Conservation (phyloP, 1,140 invertebrate genomes). For the Cyclina sinensis region DNA sequence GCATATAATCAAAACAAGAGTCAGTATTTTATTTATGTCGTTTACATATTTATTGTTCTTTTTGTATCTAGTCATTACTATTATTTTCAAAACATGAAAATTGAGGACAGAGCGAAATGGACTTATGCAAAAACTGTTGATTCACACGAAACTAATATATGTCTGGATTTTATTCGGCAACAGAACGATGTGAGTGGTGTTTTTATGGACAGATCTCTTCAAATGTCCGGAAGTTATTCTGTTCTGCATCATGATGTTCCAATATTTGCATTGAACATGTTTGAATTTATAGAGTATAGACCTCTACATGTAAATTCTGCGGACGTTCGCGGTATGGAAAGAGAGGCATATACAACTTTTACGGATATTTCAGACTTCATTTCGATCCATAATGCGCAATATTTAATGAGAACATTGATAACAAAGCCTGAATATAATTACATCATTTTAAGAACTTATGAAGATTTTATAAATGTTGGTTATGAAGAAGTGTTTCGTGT, state of each 20-base stretch:
- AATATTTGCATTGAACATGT: constrained; percentile 77
- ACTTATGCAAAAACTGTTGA: constrained; percentile 70
- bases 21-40: constrained; percentile 35
- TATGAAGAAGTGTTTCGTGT: constrained; percentile 76
- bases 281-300: constrained; percentile 82
- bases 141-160: constrained; percentile 78
- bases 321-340: not conserved
- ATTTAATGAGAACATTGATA: constrained; percentile 77
- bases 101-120: constrained; percentile 71
- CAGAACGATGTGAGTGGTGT: constrained; percentile 81
- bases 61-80: constrained; percentile 66
- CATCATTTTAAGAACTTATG: constrained; percentile 72
- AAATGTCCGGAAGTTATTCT: constrained; percentile 80
- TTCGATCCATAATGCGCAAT: constrained; percentile 74
- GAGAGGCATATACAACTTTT: not conserved
- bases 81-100: constrained; percentile 57
- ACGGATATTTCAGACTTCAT: constrained; percentile 78
- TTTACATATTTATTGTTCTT: constrained; percentile 28
- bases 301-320: not conserved
- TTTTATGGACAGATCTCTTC: constrained; percentile 78
- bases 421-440: constrained; percentile 82
- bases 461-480: constrained; percentile 72
- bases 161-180: constrained; percentile 78
- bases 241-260: constrained; percentile 81
- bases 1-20: constrained; percentile 14